These are phyloP conservation scores for Oenanthe oenanthe DNA, from an alignment of 2,113 vertebrate species.

Conservation along the genomic window DNA sequence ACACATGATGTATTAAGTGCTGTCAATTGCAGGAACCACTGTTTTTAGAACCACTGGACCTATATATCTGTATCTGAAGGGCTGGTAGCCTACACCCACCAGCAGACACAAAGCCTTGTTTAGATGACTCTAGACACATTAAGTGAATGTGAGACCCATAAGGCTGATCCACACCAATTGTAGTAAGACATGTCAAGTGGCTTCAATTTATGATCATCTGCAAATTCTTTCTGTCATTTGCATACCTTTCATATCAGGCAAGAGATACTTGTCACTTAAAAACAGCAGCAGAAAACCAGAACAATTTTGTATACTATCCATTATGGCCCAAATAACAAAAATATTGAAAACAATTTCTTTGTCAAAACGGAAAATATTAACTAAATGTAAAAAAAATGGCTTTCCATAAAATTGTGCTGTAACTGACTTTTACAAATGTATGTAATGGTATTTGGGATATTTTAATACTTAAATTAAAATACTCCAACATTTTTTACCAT, in stretches of 20 bases:
- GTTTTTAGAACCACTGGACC: neutral
- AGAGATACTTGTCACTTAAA: neutral
- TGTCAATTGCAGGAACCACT: neutral
- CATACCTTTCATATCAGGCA: neutral
- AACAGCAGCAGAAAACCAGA: neutral
- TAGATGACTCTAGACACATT: neutral
- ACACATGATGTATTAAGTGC: neutral
- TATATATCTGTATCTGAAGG: neutral
- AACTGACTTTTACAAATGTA: neutral
- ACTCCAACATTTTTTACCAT: neutral
- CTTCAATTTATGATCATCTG: neutral
- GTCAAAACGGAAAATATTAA: neutral
- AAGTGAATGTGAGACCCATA: neutral
- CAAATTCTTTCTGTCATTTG: neutral
- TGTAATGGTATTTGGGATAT: neutral
- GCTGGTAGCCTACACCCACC: neutral
- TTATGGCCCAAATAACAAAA: neutral
- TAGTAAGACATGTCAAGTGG: fast-evolving
- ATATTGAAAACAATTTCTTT: neutral
- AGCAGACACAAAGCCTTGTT: neutral
- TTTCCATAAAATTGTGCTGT: neutral
- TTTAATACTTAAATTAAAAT: neutral
- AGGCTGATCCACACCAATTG: neutral
- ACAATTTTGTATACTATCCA: neutral
- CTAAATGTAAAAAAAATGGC: neutral